Conservation (phyloP, 2,888 invertebrate species). For the Noctua janthe region DNA sequence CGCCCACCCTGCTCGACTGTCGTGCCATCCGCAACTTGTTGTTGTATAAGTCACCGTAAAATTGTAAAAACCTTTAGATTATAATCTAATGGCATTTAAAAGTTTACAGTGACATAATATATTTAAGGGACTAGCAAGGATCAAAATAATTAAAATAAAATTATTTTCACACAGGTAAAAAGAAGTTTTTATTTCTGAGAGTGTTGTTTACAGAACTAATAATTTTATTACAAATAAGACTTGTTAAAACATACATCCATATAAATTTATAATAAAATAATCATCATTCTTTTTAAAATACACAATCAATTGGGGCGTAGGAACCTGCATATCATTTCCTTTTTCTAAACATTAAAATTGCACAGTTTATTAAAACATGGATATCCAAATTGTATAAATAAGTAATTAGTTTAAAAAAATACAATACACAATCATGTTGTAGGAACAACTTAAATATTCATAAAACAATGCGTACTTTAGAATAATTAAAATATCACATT, state of each 20-base stretch:
- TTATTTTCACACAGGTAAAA: conserved; percentile 78
- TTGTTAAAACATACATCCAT: conserved; percentile 67
- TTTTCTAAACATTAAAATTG: conserved; percentile 57
- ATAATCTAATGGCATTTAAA: no score
- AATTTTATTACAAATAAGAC: conserved; percentile 67
- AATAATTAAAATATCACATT: conserved; percentile 88
- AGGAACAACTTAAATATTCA: conserved; percentile 71
- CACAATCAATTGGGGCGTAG: conserved; percentile 81
- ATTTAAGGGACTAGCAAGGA: no score
- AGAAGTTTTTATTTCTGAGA: conserved; percentile 69
- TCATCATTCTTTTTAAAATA: conserved; percentile 57
- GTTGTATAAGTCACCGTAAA: no score
- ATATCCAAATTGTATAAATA: conserved; percentile 57
- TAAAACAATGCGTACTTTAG: conserved; percentile 79
- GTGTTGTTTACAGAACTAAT: conserved; percentile 66
- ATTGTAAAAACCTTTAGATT: no score
- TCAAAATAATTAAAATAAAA: conserved; percentile 52
- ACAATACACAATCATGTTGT: conserved; percentile 71
- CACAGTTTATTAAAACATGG: conserved; percentile 53
- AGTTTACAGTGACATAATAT: no score
- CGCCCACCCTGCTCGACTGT: no score
- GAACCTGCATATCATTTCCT: conserved; percentile 83
- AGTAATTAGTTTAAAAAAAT: conserved; percentile 61
- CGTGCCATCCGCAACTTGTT: no score
- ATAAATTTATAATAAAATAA: conserved; percentile 70